Base-by-base conservation (phyloP, 2,797 vertebrate species). In the Esox lucius region DNA sequence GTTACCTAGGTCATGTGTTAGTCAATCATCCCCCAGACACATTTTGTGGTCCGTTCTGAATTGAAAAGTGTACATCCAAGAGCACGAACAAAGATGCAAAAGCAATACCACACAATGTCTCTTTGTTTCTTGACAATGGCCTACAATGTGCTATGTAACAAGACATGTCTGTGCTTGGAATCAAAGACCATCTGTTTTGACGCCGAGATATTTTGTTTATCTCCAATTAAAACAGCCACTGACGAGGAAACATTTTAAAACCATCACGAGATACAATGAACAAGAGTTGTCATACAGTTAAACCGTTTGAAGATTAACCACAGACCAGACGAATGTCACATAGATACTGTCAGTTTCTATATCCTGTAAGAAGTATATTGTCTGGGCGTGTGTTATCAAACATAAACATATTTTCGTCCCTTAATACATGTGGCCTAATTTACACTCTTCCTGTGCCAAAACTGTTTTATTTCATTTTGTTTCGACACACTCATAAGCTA, bases 181-280 rank as follows among this genome's bases (percentile, higher is more conserved):
- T 51, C 68, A 70, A 70, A 70, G 68, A 70, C 68, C 46, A 8
- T 51, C 46, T 51, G 68, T 51, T 48, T 70, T 12, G 15, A 15
- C 35, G n/a, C 19, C 9, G 19, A 22, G 17, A 68, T 33, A 46
- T 31, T 68, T n/a, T 9, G 35, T 35, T 16, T n/a, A 68, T 12
- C 19, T n/a, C 35, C 9, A 46, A 28, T 22, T 70, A 66, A 5
- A 28, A 12, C 26, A 28, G 15, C 62, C 15, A 64, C 28, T 31
- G 5, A 64, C 5, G 6, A 64, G 62, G 24, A 64, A 64, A 15
- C 5, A 26, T 64, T 15, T 56, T 13, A 17, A 56, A n/a, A 56
- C 53, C 16, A n/a, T 15, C 39, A 42, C 9, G 1, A 42, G 39
- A 42, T 9, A 22, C 53, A 56, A 56, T 56, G 53, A 56, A 56